These are phyloP conservation scores for Cosmia trapezina DNA, from an alignment of 2,888 invertebrate genomes.

Conservation along the genomic window DNA sequence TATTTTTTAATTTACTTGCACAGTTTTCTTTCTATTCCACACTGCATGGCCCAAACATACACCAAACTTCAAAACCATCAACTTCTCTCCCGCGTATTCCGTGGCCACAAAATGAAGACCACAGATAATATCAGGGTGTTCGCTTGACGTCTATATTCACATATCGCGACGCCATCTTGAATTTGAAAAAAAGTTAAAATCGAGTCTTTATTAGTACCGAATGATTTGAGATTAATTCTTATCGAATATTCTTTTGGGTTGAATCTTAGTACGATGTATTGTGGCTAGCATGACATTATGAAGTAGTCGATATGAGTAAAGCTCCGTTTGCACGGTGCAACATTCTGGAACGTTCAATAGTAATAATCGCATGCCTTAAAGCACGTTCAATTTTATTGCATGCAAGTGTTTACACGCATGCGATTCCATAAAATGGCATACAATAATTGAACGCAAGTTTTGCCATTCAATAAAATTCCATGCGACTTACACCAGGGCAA, in stretches of 20 bases:
- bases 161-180: conserved; percentile 81
- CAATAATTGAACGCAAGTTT: too few species aligned
- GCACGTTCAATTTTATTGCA: too few species aligned
- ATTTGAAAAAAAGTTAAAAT: conserved; percentile 68
- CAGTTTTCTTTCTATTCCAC: too few species aligned
- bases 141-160: conserved; percentile 83
- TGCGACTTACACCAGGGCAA: too few species aligned
- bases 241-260: conserved; percentile 43
- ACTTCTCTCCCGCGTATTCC: conserved; percentile 19
- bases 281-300: conserved; percentile 34
- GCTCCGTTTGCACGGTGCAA: too few species aligned
- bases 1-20: too few species aligned
- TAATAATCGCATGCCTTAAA: too few species aligned
- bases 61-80: neutral
- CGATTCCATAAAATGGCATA: too few species aligned
- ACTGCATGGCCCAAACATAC: too few species aligned
- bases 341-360: too few species aligned
- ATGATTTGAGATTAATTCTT: conserved; percentile 72
- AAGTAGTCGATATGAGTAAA: conserved; percentile 1
- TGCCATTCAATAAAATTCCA: too few species aligned
- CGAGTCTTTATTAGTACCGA: conserved; percentile 70
- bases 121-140: conserved; percentile 76
- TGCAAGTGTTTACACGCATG: too few species aligned
- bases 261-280: conserved; percentile 39
- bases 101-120: conserved; percentile 72